Evolutionary conservation across 2,888 invertebrate genomes (phyloP).

Genomic region (Euzetes globulus): DNA sequence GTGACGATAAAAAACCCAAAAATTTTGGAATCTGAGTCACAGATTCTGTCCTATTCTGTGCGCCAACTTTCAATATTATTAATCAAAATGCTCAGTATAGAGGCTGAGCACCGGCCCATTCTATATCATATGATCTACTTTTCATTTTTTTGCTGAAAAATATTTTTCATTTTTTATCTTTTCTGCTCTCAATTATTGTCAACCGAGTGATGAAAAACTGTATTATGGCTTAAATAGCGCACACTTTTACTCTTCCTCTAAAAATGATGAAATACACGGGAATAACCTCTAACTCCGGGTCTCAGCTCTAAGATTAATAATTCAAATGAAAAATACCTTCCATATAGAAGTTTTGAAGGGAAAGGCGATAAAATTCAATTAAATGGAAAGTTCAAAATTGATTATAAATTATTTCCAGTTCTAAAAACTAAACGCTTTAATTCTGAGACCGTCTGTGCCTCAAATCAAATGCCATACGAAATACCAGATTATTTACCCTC

Average conservation of each 20-base stretch:
- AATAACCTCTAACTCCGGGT: not conserved
- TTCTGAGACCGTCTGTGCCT: not conserved
- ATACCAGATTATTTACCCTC: not conserved
- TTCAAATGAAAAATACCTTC: not conserved
- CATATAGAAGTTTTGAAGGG: not conserved
- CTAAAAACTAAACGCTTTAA: not conserved
- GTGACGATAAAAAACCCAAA: too few relatives aligned
- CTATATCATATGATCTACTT: not conserved
- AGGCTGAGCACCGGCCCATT: not conserved
- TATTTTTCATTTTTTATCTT: conserved; percentile 12
- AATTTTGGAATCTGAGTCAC: too few relatives aligned
- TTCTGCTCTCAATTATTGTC: conserved; percentile 19
- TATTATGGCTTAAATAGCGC: conserved; percentile 5
- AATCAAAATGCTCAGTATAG: not conserved
- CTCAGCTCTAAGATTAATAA: not conserved
- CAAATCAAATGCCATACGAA: not conserved
- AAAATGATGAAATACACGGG: conserved; percentile 14
- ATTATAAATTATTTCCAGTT: not conserved
- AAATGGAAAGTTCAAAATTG: not conserved
- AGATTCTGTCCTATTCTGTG: not conserved
- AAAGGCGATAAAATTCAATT: not conserved
- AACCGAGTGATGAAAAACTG: conserved; percentile 11
- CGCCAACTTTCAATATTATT: not conserved
- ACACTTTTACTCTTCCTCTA: not conserved
- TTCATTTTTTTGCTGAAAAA: not conserved